Base-by-base conservation (phyloP, 2,797 vertebrate species). In the Todus mexicanus region DNA sequence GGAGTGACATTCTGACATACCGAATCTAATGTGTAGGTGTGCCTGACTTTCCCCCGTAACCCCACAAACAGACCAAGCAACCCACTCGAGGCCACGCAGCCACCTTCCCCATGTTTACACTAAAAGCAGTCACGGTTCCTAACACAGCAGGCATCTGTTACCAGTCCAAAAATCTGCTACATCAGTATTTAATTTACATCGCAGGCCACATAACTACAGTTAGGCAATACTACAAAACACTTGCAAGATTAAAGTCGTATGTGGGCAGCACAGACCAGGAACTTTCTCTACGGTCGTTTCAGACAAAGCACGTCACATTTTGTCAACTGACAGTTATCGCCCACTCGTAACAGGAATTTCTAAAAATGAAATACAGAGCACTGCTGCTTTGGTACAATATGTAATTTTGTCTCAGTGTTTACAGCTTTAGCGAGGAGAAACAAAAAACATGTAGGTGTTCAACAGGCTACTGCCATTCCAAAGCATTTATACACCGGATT, bases 271-370 rank as follows among this genome's bases (percentile, higher is more conserved):
- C 5, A 93, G 45, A 65, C 37, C 48, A 84, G 85, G 51, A 92
- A 63, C 33, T 3, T 72, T 87, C 86, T 77, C 54, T 54, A 22
- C 59, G 78, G 35, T 35, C n/a, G 64, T 43, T 92, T 85, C 78
- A 90, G 71, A 90, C 75, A 92, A 91, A 94, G 74, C 77, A 75
- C 80, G 75, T 85, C 75, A 81, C 42, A 23, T 7, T 63, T 21
- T 69, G 75, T 91, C 89, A 92, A 87, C 79, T 90, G 82, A 89
- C 69, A 74, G 45, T 29, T 70, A 43, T 54, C 81, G 78, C 94
- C 84, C 75, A 89, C 93, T 77, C 84, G 59, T 2, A 89, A 74
- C 1, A 48, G 26, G 16, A 93, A 88, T 84, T 84, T 53, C 60
- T 92, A 59, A 42, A 92, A 93, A 40, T 61, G 60, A 84, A 74